Base-by-base conservation (phyloP, 2,888 invertebrate genomes). In the Callimorpha dominula region DNA sequence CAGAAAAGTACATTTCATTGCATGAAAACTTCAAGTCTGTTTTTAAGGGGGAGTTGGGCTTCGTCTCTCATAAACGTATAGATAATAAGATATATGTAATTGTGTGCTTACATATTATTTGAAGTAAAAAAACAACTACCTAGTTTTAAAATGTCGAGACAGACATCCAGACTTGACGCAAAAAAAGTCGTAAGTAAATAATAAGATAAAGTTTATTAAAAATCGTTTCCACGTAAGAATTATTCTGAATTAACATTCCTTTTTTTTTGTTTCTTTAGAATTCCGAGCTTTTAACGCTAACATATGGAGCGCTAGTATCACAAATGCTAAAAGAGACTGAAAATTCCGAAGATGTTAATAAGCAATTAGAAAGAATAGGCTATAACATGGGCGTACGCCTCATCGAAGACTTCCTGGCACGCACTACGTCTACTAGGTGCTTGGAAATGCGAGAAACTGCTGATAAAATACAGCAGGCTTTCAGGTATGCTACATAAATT, bases 341-440 rank as follows among this genome's bases (percentile, higher is more conserved):
- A 90, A 99, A 98, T 93, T 97, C 98, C 8, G 99, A 99, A 60
- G 99, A 99, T 95, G 99, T 99, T 0, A 99, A 99, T 91, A 99
- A 99, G 88, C 99, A 99, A 88, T 94, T 99, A 75, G 99, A 99
- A 88, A 96, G 98, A 88, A 97, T 99, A 94, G 99, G 99, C 7
- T 99, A 99, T 91, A 99, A 99, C 90, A 99, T 99, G 97, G 99
- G 99, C 15, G 98, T 99, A 70, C 96, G 99, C 65, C 94, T 99
- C 60, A 99, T 99, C 77, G 99, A 99, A 95, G 99, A 99, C 90
- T 99, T 99, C 87, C 95, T 99, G 14, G 99, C 99, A 0, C 97
- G 99, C 83, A 99, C 98, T 40, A 97, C 97, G 70, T 97, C 98
- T 5, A 98, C 98, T 0, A 96, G 99, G 64, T 99, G 99, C 91